Conservation (phyloP, 2,113 vertebrate genomes). For the Tachysurus vachellii region DNA sequence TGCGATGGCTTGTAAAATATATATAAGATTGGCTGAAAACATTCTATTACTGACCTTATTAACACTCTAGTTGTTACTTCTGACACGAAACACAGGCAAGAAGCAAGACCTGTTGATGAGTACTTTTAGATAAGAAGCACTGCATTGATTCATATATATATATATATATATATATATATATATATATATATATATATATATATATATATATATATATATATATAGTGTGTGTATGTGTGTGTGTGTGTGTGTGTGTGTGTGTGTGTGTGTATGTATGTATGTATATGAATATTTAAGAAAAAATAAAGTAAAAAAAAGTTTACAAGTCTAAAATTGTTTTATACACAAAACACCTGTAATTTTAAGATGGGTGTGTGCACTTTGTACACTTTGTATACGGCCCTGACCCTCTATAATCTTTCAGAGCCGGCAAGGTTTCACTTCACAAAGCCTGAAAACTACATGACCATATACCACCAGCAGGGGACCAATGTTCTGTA, state of each 20-base stretch:
- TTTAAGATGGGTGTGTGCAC: no score
- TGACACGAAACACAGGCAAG: neutral
- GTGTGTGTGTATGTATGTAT: no score
- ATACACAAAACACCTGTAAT: no score
- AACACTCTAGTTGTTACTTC: neutral
- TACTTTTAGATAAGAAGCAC: neutral
- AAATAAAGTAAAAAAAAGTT: no score
- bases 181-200: no score
- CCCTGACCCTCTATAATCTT: neutral
- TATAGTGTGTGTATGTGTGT: no score
- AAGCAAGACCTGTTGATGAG: conserved; percentile 33
- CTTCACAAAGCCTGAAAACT: conserved; percentile 71
- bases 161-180: no score
- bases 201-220: no score
- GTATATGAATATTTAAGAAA: no score
- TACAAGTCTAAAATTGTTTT: no score
- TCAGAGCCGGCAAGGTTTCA: conserved; percentile 71
- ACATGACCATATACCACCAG: conserved; percentile 74
- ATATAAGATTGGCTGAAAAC: neutral
- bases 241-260: no score
- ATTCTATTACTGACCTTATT: neutral
- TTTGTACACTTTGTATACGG: no score
- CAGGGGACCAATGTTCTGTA: conserved; percentile 71
- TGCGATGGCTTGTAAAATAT: conserved; percentile 15
- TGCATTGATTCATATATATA: neutral